Conservation (phyloP, 2,797 vertebrate species). For the Sebastiscus albofasciatus region DNA sequence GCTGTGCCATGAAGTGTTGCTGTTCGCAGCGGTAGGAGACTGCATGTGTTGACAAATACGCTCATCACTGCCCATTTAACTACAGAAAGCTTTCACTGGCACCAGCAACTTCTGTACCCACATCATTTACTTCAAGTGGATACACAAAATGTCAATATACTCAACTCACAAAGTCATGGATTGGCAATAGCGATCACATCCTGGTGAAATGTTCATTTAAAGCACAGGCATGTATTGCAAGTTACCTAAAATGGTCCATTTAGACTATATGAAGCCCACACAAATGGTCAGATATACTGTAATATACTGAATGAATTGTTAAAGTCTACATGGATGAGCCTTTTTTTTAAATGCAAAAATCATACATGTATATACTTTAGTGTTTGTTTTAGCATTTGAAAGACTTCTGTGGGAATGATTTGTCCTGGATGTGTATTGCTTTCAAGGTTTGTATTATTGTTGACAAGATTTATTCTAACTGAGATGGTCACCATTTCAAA, state of each 20-base stretch:
- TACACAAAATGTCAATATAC: background rate
- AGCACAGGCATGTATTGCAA: background rate
- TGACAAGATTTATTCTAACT: constrained; percentile 9
- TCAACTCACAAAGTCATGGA: background rate
- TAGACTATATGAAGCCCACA: background rate
- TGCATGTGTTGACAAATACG: constrained; percentile 70
- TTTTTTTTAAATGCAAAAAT: background rate
- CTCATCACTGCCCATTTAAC: constrained; percentile 59
- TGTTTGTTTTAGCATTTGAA: background rate
- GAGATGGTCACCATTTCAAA: background rate
- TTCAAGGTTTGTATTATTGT: background rate
- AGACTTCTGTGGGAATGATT: background rate
- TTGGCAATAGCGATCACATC: background rate
- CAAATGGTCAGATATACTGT: background rate
- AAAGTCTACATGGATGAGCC: background rate
- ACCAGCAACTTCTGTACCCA: background rate
- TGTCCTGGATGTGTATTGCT: background rate
- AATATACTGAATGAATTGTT: background rate
- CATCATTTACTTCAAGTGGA: constrained; percentile 22
- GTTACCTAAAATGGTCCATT: background rate
- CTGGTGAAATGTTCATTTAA: background rate
- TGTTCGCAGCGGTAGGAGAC: constrained; percentile 48
- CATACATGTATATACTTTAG: background rate
- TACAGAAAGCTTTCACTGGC: constrained; percentile 36
- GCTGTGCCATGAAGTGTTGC: constrained; percentile 70